phyloP scores from a whole-genome alignment of 2,797 vertebrate genomes.

The Tapera naevia region DNA sequence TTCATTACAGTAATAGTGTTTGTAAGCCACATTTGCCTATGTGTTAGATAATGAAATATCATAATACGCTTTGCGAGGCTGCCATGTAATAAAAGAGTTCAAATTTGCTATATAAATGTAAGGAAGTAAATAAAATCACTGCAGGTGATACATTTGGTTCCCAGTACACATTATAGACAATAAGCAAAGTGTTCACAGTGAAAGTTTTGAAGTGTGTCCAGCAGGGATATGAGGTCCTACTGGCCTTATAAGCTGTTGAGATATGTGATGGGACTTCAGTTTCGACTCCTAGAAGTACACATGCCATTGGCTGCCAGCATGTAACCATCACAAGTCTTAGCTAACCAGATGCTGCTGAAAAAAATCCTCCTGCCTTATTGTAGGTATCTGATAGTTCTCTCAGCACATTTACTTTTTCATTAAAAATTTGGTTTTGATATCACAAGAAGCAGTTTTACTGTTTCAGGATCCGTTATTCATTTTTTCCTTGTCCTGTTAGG shows the following conservation, averaged over 20 bases:
- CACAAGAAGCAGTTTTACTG: background rate
- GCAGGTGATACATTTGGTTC: background rate
- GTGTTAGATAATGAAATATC: conserved; percentile 56
- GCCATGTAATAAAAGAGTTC: conserved; percentile 18
- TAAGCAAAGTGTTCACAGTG: background rate
- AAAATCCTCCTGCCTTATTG: background rate
- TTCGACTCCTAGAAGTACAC: background rate
- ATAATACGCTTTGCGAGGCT: conserved; percentile 36
- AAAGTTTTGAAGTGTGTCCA: background rate
- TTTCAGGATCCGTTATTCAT: background rate
- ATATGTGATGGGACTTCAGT: background rate
- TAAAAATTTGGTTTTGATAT: background rate
- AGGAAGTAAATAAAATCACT: conserved; percentile 44
- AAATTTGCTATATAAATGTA: conserved; percentile 25
- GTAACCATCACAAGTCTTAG: background rate
- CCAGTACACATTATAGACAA: background rate
- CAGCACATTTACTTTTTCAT: background rate
- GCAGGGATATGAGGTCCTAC: background rate
- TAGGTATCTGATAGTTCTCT: background rate
- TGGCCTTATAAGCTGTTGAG: background rate
- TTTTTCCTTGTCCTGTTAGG: background rate
- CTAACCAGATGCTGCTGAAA: background rate
- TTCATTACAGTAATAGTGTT: conserved; percentile 54
- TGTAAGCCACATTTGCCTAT: conserved; percentile 17
- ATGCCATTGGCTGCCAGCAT: background rate